A percentile compares a stretch with the other conserved stretches of the same genome.
phyloP scores from a whole-genome alignment of 2,888 invertebrate genomes.

The Serripes groenlandicus region DNA sequence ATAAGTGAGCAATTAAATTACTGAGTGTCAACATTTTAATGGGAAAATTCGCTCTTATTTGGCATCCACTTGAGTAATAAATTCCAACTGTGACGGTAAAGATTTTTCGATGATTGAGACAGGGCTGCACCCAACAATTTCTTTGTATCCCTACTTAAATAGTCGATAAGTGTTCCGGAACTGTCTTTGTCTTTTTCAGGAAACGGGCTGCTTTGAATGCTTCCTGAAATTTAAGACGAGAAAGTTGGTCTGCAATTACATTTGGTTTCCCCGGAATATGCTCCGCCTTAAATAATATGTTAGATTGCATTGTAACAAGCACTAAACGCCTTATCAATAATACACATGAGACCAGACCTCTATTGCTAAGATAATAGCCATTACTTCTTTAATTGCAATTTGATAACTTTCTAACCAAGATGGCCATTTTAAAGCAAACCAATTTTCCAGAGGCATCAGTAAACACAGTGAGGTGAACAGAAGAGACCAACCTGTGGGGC shows the following conservation, averaged over 20 bases:
- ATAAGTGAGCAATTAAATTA: too few species aligned
- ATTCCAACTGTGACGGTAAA: not conserved
- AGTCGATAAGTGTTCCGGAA: not conserved
- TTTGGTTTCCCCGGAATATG: constrained; percentile 17
- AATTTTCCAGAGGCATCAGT: constrained; percentile 49
- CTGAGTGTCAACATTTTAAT: too few species aligned
- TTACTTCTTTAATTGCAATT: constrained; percentile 24
- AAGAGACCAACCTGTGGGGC: constrained; percentile 30
- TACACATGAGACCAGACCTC: constrained; percentile 41
- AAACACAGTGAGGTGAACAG: constrained; percentile 16
- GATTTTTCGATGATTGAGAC: not conserved
- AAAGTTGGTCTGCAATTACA: constrained; percentile 10
- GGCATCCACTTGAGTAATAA: too few species aligned
- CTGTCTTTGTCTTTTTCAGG: not conserved
- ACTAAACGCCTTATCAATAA: constrained; percentile 1
- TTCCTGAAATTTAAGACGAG: constrained; percentile 25
- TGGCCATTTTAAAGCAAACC: constrained; percentile 35
- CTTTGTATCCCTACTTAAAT: not conserved
- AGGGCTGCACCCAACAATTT: not conserved
- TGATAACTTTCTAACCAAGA: not conserved
- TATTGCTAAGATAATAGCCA: constrained; percentile 30
- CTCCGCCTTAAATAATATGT: constrained; percentile 10
- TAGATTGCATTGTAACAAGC: not conserved
- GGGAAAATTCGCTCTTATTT: too few species aligned
- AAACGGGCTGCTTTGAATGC: constrained; percentile 10